Conservation (phyloP, 2,888 invertebrate genomes). For the Aporophyla nigra region DNA sequence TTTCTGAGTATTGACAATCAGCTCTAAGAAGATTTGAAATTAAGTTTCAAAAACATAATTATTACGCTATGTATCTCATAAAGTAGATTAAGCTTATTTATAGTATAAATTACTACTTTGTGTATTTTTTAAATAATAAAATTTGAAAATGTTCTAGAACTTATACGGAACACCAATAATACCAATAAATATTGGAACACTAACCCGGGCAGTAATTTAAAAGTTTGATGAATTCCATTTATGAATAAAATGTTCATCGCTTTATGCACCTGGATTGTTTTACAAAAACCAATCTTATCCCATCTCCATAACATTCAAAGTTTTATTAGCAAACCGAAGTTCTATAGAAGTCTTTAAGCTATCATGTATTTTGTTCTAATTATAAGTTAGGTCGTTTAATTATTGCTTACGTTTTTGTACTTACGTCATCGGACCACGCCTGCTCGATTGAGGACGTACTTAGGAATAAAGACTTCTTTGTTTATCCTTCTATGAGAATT, state of each 20-base stretch:
- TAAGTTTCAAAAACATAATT: neutral
- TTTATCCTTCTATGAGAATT: slow-evolving; percentile 85
- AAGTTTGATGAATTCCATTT: slow-evolving; percentile 55
- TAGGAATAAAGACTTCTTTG: slow-evolving; percentile 83
- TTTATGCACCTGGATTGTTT: slow-evolving; percentile 2
- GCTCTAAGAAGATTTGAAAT: neutral
- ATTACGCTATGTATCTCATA: neutral
- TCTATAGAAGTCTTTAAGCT: slow-evolving; percentile 40
- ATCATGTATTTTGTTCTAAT: slow-evolving; percentile 60
- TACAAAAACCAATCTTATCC: slow-evolving; percentile 16
- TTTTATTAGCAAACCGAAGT: neutral
- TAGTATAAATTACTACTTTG: too few species aligned
- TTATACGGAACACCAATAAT: slow-evolving; percentile 38
- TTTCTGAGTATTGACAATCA: too few species aligned
- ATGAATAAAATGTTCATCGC: slow-evolving; percentile 33
- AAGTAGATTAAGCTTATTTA: neutral
- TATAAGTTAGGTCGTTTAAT: slow-evolving; percentile 74
- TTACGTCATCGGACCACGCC: slow-evolving; percentile 85
- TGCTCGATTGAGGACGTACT: slow-evolving; percentile 53
- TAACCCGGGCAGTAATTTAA: slow-evolving; percentile 20
- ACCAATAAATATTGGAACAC: slow-evolving; percentile 21
- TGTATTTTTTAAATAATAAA: too few species aligned
- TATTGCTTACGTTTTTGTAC: slow-evolving; percentile 83
- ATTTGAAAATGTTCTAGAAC: neutral
- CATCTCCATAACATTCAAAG: slow-evolving; percentile 9